Conservation (phyloP, 2,888 invertebrate species). For the Apocheima hispidaria region DNA sequence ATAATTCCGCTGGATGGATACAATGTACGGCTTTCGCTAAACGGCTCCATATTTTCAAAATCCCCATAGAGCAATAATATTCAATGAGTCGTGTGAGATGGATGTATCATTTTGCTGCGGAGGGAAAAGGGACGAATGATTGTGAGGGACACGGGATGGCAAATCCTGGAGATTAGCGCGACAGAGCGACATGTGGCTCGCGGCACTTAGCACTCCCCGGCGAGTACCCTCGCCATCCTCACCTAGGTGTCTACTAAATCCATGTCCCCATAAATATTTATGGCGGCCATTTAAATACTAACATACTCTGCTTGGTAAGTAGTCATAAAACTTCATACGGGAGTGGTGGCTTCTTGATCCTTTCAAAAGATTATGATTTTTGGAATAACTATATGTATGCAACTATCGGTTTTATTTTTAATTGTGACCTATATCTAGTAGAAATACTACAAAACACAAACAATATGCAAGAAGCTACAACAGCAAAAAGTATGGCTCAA, state of each 20-base stretch:
- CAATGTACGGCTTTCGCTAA: conserved; percentile 85
- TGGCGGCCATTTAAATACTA: conserved; percentile 46
- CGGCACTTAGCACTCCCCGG: conserved; percentile 78
- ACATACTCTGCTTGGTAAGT: conserved; percentile 26
- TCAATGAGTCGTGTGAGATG: conserved; percentile 81
- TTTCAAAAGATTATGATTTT: too few relatives aligned
- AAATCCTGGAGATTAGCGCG: conserved; percentile 85
- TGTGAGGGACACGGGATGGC: conserved; percentile 79
- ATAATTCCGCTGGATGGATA: conserved; percentile 84
- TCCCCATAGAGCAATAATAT: conserved; percentile 86
- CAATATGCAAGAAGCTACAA: too few relatives aligned
- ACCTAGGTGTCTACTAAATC: conserved; percentile 58
- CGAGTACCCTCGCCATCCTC: conserved; percentile 53
- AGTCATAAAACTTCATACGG: conserved; percentile 22
- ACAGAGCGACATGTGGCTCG: conserved; percentile 85
- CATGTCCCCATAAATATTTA: conserved; percentile 63
- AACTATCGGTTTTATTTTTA: too few relatives aligned
- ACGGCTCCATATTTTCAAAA: conserved; percentile 86
- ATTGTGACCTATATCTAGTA: too few relatives aligned
- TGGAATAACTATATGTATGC: too few relatives aligned
- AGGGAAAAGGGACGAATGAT: conserved; percentile 64
- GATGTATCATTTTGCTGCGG: conserved; percentile 60
- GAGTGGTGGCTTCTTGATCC: background rate
- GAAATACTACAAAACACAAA: too few relatives aligned
- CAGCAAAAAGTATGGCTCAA: too few relatives aligned